Base-by-base conservation (phyloP, 64 coral and sea anemone species). In the Montipora capricornis region DNA sequence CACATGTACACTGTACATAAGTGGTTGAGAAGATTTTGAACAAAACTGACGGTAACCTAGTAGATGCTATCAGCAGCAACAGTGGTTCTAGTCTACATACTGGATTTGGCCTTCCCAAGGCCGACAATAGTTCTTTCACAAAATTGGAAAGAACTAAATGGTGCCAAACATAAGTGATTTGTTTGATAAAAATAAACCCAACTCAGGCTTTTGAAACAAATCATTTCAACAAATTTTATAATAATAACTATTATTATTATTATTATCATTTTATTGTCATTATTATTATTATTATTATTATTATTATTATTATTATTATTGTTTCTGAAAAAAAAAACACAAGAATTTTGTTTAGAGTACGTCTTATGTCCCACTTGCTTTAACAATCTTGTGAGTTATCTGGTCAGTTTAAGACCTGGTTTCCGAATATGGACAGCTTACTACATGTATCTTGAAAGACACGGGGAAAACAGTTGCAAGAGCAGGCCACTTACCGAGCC, bases 401-500 rank as follows among this genome's bases (percentile, higher is more conserved):
- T 55, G 52, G 52, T 10, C 52, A 55, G 20, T 37, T 37, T 37
- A 37, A 37, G 37, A 37, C 53, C 53, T 57, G 61, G 8, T 64
- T 64, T 64, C 61, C 61, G 14, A 64, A 64, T 64, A 20, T 71
- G 8, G 68, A 71, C 19, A 20, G 68, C 20, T 71, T 15, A 20
- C 5, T 20, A 20, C 5, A 15, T 6, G 20, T 2, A 71, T 5
- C 37, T 37, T 37, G 37, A 37, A 37, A 37, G 37, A 37, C 37
- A 37, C 37, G 37, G 37, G 37, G 37, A 24, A 71, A 17, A 71
- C 8, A 15, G 19, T 24, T 0, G 20, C 14, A 24, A 71, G 19
- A 71, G 20, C 68, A 5, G 4, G 49, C 4, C 51, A 77, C 75
- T 78, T 60, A 89, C 87, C 13, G 87, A 89, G 22, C 73, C 71